Base-by-base conservation (phyloP, 2,113 vertebrate species). In the Hyperopisus bebe region DNA sequence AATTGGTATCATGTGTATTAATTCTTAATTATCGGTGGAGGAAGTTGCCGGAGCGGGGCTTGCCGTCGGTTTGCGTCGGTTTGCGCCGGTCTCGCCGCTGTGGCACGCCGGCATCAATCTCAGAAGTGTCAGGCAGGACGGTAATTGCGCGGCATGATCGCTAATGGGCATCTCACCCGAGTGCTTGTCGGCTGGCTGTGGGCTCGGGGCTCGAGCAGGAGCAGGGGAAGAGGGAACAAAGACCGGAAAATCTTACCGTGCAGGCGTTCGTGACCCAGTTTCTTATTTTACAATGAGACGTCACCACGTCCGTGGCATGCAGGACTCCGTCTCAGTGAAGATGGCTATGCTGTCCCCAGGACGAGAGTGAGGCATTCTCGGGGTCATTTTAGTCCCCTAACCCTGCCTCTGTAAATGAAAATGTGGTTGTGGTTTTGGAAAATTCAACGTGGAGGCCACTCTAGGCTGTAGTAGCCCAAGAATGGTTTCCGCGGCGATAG, bases 21-120 rank as follows among this genome's bases (percentile, higher is more conserved):
- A 50, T 74, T 70, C 70, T 39, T 85, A 93, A 92, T 93, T 94
- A 94, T 95, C 94, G 91, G 93, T 95, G 94, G 94, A 11, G 0
- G 89, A 87, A 91, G 48, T 39, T 44, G 48, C 47, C 39, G 48
- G 90, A 80, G 89, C 46, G 53, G 95, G 95, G 92, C 93, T 93
- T 92, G 92, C 90, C 93, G 95, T 95, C 93, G 95, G 95, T 95
- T 94, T 90, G 13, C 93, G 95, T 95, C 93, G 95, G 95, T 95
- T 94, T 90, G 13, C 5, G 91, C 47, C 53, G 90, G 91, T 93
- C 91, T 92, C 90, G 91, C 90, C 88, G 89, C 90, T 85, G 89
- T 82, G 89, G 90, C 90, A 91, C 90, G 91, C 90, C 92, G 94
- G 93, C 94, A 93, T 93, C 92, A 90, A 35, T 74, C 46, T 90